These are phyloP conservation scores for Psammodynastes pulverulentus DNA, from an alignment of 2,113 vertebrate species.

Conservation along the genomic window DNA sequence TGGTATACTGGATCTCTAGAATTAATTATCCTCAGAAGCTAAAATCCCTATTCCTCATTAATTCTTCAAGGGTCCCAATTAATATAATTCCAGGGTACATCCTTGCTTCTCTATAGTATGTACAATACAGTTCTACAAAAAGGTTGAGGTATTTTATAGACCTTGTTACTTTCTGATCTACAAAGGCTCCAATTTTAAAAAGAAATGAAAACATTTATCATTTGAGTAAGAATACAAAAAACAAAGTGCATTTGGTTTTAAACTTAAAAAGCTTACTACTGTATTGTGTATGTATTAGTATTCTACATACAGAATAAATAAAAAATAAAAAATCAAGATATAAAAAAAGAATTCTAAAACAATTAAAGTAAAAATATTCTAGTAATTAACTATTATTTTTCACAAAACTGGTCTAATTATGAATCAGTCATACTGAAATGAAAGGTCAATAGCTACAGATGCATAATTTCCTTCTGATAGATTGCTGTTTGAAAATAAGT, in stretches of 20 bases:
- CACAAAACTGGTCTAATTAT: slow-evolving; percentile 75
- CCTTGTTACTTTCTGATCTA: background rate
- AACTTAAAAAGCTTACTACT: slow-evolving; percentile 34
- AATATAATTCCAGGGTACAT: background rate
- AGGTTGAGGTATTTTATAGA: background rate
- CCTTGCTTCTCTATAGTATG: background rate
- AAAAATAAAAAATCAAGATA: slow-evolving; percentile 39
- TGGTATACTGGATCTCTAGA: background rate
- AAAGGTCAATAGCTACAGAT: slow-evolving; percentile 78
- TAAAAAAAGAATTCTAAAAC: slow-evolving; percentile 58
- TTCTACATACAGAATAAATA: slow-evolving; percentile 31
- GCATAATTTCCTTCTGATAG: slow-evolving; percentile 76
- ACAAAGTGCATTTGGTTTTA: slow-evolving; percentile 27
- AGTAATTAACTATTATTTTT: slow-evolving; percentile 73
- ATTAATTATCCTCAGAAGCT: background rate
- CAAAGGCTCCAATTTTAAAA: background rate
- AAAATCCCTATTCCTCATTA: background rate
- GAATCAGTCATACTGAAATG: slow-evolving; percentile 73
- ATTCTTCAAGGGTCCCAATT: background rate
- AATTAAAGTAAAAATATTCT: slow-evolving; percentile 68
- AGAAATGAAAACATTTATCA: background rate
- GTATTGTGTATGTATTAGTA: slow-evolving; percentile 48
- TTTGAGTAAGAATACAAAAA: background rate
- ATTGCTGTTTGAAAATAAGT: slow-evolving; percentile 79
- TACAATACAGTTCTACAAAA: background rate